Percentiles rank a stretch among this genome's conserved stretches.
Evolutionary conservation across 2,888 invertebrate species (phyloP).

Genomic region (Xanthia togata): DNA sequence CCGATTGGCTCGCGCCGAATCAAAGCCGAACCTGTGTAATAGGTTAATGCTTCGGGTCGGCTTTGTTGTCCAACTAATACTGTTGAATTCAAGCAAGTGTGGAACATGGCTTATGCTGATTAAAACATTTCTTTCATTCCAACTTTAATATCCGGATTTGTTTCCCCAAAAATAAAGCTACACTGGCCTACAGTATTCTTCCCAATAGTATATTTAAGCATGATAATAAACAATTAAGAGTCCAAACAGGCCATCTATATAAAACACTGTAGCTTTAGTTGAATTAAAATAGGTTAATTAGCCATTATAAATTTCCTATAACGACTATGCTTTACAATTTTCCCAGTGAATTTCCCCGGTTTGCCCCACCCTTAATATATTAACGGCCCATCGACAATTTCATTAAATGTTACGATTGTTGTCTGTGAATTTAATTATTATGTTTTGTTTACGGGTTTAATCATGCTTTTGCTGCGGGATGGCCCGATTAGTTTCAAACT

Average conservation of each 20-base stretch:
- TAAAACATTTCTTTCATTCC: not conserved
- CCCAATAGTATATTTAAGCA: slow-evolving; percentile 45
- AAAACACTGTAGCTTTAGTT: slow-evolving; percentile 62
- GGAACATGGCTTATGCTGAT: not conserved
- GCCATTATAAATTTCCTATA: slow-evolving; percentile 65
- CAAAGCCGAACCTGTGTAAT: not conserved
- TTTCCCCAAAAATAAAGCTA: slow-evolving; percentile 26
- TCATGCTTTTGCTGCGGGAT: slow-evolving; percentile 24
- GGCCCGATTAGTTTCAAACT: not conserved
- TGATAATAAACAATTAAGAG: slow-evolving; percentile 65
- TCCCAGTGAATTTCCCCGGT: slow-evolving; percentile 41
- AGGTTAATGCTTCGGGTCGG: not conserved
- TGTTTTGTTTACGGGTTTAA: slow-evolving; percentile 32
- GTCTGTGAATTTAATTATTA: slow-evolving; percentile 52
- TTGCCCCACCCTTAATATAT: slow-evolving; percentile 49
- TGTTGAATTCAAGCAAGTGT: not conserved
- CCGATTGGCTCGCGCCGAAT: not conserved
- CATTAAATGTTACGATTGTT: slow-evolving; percentile 59
- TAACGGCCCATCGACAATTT: slow-evolving; percentile 62
- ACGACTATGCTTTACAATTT: slow-evolving; percentile 63
- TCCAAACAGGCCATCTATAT: slow-evolving; percentile 61
- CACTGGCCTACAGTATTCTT: slow-evolving; percentile 30
- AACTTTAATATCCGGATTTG: slow-evolving; percentile 11
- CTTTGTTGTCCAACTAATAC: not conserved
- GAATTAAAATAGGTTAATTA: slow-evolving; percentile 69